Percentiles rank a stretch among this genome's conserved stretches.
phyloP scores from a whole-genome alignment of 1,140 invertebrate species.

The Pseudomyrmex sp. region DNA sequence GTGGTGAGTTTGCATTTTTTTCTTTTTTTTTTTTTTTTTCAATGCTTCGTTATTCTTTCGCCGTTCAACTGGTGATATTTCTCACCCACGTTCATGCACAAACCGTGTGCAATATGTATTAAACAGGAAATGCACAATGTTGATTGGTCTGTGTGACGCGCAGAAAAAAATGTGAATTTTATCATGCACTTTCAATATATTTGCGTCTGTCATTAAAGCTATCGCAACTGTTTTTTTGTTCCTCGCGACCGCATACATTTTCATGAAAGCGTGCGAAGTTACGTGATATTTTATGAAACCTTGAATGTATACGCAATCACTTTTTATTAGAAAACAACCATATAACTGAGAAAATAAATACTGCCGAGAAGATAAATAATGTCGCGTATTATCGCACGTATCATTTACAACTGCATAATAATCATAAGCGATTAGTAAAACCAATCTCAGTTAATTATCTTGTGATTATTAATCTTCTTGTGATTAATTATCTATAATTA shows the following conservation, averaged over 20 bases:
- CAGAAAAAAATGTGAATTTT: slow-evolving; percentile 15
- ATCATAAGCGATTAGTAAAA: no score
- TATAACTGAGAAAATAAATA: neutral
- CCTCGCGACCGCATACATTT: slow-evolving; percentile 43
- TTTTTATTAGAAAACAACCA: slow-evolving; percentile 32
- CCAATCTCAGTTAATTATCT: no score
- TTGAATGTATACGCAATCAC: slow-evolving; percentile 18
- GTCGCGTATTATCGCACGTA: neutral
- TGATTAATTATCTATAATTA: no score
- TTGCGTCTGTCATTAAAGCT: slow-evolving; percentile 9
- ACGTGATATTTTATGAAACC: slow-evolving; percentile 5
- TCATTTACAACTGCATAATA: slow-evolving; percentile 12
- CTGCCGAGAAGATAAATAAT: neutral
- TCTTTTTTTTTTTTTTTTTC: neutral
- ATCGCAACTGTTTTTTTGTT: slow-evolving; percentile 12
- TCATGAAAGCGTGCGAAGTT: slow-evolving; percentile 18
- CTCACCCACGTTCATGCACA: neutral
- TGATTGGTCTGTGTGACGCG: slow-evolving; percentile 20
- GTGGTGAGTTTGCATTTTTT: neutral
- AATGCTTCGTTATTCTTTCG: neutral
- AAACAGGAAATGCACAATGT: slow-evolving; percentile 6
- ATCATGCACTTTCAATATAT: slow-evolving; percentile 35
- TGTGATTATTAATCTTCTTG: no score
- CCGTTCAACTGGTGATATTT: slow-evolving; percentile 7
- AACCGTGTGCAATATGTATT: slow-evolving; percentile 13